These are phyloP conservation scores for Xestia xanthographa DNA, from an alignment of 2,888 invertebrate species.

Conservation along the genomic window DNA sequence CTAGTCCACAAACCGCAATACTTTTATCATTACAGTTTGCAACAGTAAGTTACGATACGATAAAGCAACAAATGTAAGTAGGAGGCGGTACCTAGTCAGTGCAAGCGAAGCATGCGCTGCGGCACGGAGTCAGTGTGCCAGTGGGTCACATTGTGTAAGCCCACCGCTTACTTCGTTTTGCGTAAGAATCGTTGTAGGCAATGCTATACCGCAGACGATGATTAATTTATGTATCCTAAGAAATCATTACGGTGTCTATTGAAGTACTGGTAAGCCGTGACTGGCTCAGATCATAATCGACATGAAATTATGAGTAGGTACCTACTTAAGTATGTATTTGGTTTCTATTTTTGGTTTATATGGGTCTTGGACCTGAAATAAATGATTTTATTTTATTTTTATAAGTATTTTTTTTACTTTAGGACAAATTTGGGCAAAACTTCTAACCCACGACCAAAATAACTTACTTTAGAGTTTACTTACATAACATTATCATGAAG, in stretches of 20 bases:
- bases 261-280: slow-evolving; percentile 33
- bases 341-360: too few relatives aligned
- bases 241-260: slow-evolving; percentile 49
- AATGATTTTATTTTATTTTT: too few relatives aligned
- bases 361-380: too few relatives aligned
- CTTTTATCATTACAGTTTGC: slow-evolving; percentile 44
- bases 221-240: slow-evolving; percentile 70
- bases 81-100: slow-evolving; percentile 65
- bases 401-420: slow-evolving; percentile 22
- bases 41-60: slow-evolving; percentile 70
- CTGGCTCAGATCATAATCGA: slow-evolving; percentile 18
- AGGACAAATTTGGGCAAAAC: background rate
- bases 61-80: slow-evolving; percentile 70
- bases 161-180: slow-evolving; percentile 84
- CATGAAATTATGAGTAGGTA: too few relatives aligned
- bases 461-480: background rate
- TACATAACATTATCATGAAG: background rate
- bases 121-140: slow-evolving; percentile 86
- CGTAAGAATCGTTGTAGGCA: slow-evolving; percentile 83
- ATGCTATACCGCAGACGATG: slow-evolving; percentile 75
- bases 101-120: slow-evolving; percentile 77
- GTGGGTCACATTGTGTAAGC: slow-evolving; percentile 85
- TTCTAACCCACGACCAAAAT: background rate
- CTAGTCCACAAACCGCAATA: slow-evolving; percentile 11
- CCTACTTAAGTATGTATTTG: too few relatives aligned